These are phyloP conservation scores for Argynnis bischoffii DNA, from an alignment of 2,888 invertebrate genomes.

Conservation along the genomic window DNA sequence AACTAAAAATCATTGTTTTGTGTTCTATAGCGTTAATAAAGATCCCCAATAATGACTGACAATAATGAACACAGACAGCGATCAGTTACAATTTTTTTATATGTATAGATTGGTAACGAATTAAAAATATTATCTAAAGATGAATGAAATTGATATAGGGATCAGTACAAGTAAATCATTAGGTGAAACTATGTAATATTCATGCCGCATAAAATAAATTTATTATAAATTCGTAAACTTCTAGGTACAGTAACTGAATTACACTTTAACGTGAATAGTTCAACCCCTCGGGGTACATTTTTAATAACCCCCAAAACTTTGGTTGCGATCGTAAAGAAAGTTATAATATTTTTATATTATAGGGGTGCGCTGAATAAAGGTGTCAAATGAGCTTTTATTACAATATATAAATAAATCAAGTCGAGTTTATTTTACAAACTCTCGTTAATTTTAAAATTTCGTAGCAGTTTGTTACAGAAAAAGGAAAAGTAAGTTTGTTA, in stretches of 20 bases:
- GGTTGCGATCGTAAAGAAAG: slow-evolving; percentile 19
- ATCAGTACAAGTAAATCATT: slow-evolving; percentile 11
- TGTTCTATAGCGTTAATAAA: no score
- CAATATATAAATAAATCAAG: slow-evolving; percentile 14
- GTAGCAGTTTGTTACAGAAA: no score
- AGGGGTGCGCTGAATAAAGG: slow-evolving; percentile 2
- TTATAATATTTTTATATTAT: slow-evolving; percentile 23
- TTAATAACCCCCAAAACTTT: slow-evolving; percentile 44
- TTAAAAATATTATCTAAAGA: background rate
- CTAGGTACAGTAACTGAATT: slow-evolving; percentile 40
- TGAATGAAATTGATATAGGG: background rate
- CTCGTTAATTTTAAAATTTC: no score
- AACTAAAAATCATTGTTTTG: no score
- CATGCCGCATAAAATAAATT: slow-evolving; percentile 38
- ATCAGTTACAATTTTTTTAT: no score
- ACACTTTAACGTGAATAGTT: slow-evolving; percentile 46
- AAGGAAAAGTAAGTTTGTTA: no score
- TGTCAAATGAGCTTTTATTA: slow-evolving; percentile 10
- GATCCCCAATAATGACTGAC: no score
- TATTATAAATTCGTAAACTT: slow-evolving; percentile 42
- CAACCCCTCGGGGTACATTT: slow-evolving; percentile 48
- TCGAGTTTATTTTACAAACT: background rate
- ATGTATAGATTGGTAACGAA: no score
- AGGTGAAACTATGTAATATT: slow-evolving; percentile 9
- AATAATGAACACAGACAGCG: no score